Evolutionary conservation across 2,797 vertebrate genomes (phyloP), one percentile per base, ranked within the genome.

Genomic region (Pseudochromis fuscus): DNA sequence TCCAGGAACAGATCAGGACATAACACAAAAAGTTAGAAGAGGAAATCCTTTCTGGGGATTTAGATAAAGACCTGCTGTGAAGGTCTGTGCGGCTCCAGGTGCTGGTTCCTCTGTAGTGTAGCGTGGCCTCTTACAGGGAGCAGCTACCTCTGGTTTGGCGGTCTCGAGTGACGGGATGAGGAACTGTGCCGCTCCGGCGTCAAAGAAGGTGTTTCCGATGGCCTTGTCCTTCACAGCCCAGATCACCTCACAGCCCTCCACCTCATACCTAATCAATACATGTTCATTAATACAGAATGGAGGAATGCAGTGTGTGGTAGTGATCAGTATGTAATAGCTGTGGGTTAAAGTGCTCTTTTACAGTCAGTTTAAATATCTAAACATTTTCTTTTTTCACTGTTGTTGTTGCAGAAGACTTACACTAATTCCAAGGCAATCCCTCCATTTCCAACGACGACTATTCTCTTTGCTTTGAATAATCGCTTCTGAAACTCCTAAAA

Each of bases 211-310:
- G 83, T 98, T 99, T 45, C 98, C 98, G 64, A 99, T 98, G 53
- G 96, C 96, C 84, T 95, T 96, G 89, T 99, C 96, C 91, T 97
- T 99, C 79, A 99, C 94, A 4, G 94, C 98, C 98, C 98, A 99
- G 86, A 99, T 93, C 21, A 98, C 95, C 89, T 99, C 96, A 51
- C 97, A 99, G 68, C 95, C 95, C 87, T 95, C 92, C 46, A 99
- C 92, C 91, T 98, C 96, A 79, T 96, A 96, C 71, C 98, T 99
- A 21, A 4, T 82, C 23, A 50, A 4, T 13, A 27, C 9, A 79
- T 19, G 25, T 50, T 31, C 1, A 15, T 13, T 18, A 57, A 25
- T 12, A 35, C 3, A 11, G 18, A 48, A 15, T 27, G 3, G 12
- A 49, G 4, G n/a, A 38, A 10, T 1, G 21, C 21, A 28, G 3